Conservation (phyloP, 1,140 invertebrate species). For the Drosophila guanche region DNA sequence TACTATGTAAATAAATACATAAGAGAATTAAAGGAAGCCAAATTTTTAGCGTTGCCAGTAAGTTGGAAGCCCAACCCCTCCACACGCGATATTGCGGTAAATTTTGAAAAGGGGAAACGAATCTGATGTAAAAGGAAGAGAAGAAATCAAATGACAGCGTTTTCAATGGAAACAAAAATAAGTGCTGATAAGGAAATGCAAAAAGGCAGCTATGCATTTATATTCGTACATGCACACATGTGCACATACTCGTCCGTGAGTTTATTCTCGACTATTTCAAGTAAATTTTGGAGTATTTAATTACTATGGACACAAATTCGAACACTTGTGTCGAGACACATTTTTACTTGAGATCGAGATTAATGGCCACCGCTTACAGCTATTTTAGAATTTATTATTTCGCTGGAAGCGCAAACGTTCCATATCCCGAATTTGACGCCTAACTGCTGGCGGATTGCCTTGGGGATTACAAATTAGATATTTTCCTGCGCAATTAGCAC, state of each 20-base stretch:
- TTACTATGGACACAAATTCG: too few relatives aligned
- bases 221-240: too few relatives aligned
- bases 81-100: background rate
- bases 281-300: too few relatives aligned
- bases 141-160: too few relatives aligned
- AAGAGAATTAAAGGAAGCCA: too few relatives aligned
- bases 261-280: too few relatives aligned
- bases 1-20: too few relatives aligned
- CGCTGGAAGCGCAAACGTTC: constrained; percentile 28
- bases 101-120: constrained; percentile 12
- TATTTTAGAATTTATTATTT: background rate
- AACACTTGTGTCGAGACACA: too few relatives aligned
- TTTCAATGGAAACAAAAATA: background rate
- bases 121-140: background rate
- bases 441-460: constrained; percentile 5
- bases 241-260: too few relatives aligned
- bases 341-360: background rate
- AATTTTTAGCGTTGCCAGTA: background rate
- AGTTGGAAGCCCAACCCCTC: background rate
- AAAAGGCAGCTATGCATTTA: background rate
- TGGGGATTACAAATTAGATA: constrained; percentile 19
- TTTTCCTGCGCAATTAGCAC: constrained; percentile 7
- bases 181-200: background rate
- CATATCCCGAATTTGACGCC: constrained; percentile 25
- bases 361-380: too few relatives aligned